A percentile compares a stretch with the other conserved stretches of the same genome.
Conservation (phyloP, 30 jellyfish, hydroid and myxozoan species). For the Catostylus mosaicus region DNA sequence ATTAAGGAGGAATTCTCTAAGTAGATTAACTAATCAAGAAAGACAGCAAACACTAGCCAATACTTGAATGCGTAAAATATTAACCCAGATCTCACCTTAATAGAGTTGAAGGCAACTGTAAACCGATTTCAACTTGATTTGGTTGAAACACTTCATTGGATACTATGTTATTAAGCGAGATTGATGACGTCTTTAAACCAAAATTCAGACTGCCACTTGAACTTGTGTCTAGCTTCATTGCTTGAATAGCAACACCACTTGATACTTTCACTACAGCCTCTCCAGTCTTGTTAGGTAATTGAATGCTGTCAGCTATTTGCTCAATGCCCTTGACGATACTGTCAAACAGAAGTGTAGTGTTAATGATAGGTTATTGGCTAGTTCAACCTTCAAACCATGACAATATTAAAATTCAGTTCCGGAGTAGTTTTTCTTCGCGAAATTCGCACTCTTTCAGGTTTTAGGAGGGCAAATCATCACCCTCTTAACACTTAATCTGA, state of each 20-base stretch:
- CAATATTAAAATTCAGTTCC: too few species aligned
- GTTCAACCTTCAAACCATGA: too few species aligned
- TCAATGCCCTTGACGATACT: conserved; percentile 63
- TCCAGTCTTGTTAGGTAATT: conserved; percentile 56
- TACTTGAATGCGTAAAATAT: not conserved
- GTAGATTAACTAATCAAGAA: too few species aligned
- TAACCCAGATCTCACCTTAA: conserved; percentile 16
- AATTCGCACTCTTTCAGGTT: too few species aligned
- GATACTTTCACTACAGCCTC: conserved; percentile 48
- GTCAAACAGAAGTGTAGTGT: too few species aligned
- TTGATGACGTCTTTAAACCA: conserved; percentile 22
- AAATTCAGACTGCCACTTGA: conserved; percentile 3
- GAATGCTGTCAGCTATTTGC: conserved; percentile 47
- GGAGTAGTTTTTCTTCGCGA: too few species aligned
- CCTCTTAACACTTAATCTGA: too few species aligned
- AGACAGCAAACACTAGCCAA: too few species aligned
- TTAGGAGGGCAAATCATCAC: too few species aligned
- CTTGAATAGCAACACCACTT: conserved; percentile 67
- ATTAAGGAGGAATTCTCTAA: too few species aligned
- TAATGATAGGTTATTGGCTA: too few species aligned
- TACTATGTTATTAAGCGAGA: conserved; percentile 16
- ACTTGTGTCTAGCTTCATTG: conserved; percentile 36
- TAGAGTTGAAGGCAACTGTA: conserved; percentile 39
- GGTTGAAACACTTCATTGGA: conserved; percentile 28
- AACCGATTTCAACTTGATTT: conserved; percentile 35